Evolutionary conservation across 2,797 vertebrate genomes (phyloP), one percentile per base, ranked within the genome.

Genomic region (Myotis planiceps): DNA sequence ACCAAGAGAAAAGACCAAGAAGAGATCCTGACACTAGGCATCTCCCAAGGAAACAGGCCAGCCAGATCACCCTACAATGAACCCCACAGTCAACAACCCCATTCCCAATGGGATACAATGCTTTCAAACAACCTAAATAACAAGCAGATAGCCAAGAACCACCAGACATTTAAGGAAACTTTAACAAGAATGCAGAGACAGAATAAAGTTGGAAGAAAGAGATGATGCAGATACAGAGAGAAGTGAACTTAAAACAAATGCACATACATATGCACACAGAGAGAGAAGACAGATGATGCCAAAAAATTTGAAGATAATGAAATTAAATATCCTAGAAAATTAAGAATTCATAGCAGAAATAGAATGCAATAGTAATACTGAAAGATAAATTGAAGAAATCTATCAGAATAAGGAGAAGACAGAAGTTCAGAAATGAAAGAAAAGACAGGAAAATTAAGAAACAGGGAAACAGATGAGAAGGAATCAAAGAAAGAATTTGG

Each of bases 111-210:
- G 27, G 84, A 66, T 23, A 72, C 37, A 78, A 2, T 27, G 19
- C 34, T 85, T 84, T 96, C 72, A 53, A 90, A 65, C 7, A 51
- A 71, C 32, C 53, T 79, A 66, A 88, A 92, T 76, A 84, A 88
- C 27, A 6, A 84, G 9, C 53, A 88, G 47, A 88, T 10, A 78
- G 83, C 37, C 88, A 60, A 92, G 39, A n/a, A 79, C 65, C 8
- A 78, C 34, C 39, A 94, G 47, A 47, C 29, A 68, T 15, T 45
- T 51, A 85, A 81, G 81, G n/a, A 80, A 85, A 14, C 6, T 49
- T 88, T 78, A 71, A 53, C 12, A 18, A 21, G 63, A 92, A 47
- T 34, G 49, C 72, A 68, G 37, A 74, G 55, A 82, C 25, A 49
- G 45, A 65, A 75, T 42, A 93, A 91, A 84, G 21, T 49, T 66